Conservation (phyloP, 2,797 vertebrate species). For the Tachyglossus aculeatus region DNA sequence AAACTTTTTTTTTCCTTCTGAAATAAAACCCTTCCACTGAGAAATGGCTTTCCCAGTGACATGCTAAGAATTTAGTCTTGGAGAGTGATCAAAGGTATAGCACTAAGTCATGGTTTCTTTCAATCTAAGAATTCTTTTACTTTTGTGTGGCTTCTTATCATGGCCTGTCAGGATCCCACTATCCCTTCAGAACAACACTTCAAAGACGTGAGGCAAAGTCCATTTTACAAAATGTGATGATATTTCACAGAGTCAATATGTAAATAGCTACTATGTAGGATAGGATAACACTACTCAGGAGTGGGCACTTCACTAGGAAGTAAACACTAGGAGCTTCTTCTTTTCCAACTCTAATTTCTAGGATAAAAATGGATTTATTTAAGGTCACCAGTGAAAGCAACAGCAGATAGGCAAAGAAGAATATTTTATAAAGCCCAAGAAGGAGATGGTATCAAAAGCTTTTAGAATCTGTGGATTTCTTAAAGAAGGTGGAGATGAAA, state of each 20-base stretch:
- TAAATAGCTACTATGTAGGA: not conserved
- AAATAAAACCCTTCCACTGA: slow-evolving; percentile 44
- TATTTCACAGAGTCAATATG: slow-evolving; percentile 12
- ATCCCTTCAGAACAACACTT: slow-evolving; percentile 14
- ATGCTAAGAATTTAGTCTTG: slow-evolving; percentile 33
- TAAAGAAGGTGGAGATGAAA: slow-evolving; percentile 48
- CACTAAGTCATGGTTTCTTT: slow-evolving; percentile 14
- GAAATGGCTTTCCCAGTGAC: slow-evolving; percentile 19
- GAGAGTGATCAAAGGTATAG: slow-evolving; percentile 41
- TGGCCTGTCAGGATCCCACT: slow-evolving; percentile 17
- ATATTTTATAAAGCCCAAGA: slow-evolving; percentile 33
- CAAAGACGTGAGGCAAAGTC: slow-evolving; percentile 31
- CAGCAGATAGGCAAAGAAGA: slow-evolving; percentile 43
- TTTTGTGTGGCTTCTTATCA: slow-evolving; percentile 29
- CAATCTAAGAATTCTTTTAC: slow-evolving; percentile 13
- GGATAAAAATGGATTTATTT: slow-evolving; percentile 22
- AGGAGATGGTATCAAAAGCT: slow-evolving; percentile 43
- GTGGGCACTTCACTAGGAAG: not conserved
- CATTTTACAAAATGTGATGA: slow-evolving; percentile 21
- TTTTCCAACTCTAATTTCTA: slow-evolving; percentile 26
- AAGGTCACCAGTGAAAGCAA: slow-evolving; percentile 27
- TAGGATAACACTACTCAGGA: not conserved
- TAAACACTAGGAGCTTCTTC: rapidly evolving
- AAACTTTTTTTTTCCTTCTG: slow-evolving; percentile 13
- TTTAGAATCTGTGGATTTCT: slow-evolving; percentile 15